Evolutionary conservation across 2,888 invertebrate genomes (phyloP).

Genomic region (Elysia crispata): DNA sequence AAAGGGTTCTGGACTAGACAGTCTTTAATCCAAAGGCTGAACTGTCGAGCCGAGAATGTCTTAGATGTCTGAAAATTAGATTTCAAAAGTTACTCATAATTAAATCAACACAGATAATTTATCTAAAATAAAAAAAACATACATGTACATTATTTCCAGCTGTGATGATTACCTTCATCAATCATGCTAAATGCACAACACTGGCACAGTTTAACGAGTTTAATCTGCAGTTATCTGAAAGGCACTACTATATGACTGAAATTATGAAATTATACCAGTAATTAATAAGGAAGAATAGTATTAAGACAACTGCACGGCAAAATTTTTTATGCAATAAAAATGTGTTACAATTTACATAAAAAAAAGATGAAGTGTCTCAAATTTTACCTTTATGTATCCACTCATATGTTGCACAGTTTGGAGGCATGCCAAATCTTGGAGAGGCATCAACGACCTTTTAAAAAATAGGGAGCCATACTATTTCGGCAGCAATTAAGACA

Average conservation of each 20-base stretch:
- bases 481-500: background rate
- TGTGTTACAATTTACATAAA: too few relatives aligned
- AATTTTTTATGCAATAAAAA: too few relatives aligned
- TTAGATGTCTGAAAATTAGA: slow-evolving; percentile 19
- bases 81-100: too few relatives aligned
- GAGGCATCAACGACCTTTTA: slow-evolving; percentile 56
- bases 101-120: too few relatives aligned
- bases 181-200: too few relatives aligned
- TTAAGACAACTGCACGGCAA: background rate
- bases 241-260: background rate
- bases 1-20: slow-evolving; percentile 74
- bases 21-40: slow-evolving; percentile 75
- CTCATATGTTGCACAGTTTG: slow-evolving; percentile 71
- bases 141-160: too few relatives aligned
- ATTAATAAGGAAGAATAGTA: background rate
- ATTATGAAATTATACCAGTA: background rate
- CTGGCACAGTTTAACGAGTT: too few relatives aligned
- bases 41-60: slow-evolving; percentile 66
- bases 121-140: too few relatives aligned
- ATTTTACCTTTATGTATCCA: slow-evolving; percentile 74
- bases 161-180: too few relatives aligned
- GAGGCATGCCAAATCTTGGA: slow-evolving; percentile 72
- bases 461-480: background rate
- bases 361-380: too few relatives aligned
- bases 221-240: background rate